Base-by-base conservation (phyloP, 1,140 invertebrate species). In the Copidosoma floridanum region DNA sequence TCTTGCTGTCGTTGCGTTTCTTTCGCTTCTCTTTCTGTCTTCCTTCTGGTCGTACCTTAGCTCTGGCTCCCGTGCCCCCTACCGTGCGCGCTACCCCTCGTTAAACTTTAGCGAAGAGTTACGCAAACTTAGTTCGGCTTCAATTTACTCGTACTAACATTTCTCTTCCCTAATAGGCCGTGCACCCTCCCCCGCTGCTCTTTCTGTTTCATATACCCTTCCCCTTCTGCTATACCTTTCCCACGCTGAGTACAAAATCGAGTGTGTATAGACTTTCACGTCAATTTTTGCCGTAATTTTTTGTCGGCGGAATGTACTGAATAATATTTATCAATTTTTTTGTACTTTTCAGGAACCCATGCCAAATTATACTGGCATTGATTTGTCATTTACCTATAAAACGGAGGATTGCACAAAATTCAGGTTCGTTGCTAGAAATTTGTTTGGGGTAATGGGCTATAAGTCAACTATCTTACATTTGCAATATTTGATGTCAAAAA, bases 121-220 rank as follows among this genome's bases (percentile, higher is more conserved):
- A 71, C 66, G 67, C 67, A 72, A 74, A 75, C 70, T 75, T 71
- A 51, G 65, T 70, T 67, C 67, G 64, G 62, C 70, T 72, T 73
- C 70, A 71, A 74, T 75, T 74, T 74, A 71, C 70, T 71, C 56
- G 64, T 65, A 64, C 68, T 66, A 75, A 73, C 72, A 65, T 73
- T 73, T 72, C 71, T 74, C 67, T 66, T 70, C 67, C 65, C 67
- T 71, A 68, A 75, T 69, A 65, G 66, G 65, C 53, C 64, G 61
- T 7, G 47, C 67, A 52, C 64, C 57, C 61, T 43, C 57, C 27
- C 35, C 38, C 57, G 52, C 61, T n/a, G n/a, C n/a, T n/a, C n/a
- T n/a, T n/a, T n/a, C n/a, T n/a, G n/a, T n/a, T n/a, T n/a, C n/a
- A n/a, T n/a, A n/a, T n/a, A n/a, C n/a, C n/a, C n/a, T n/a, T n/a